A percentile compares a stretch with the other conserved stretches of the same genome.
Conservation (phyloP, 30 jellyfish, hydroid and myxozoan genomes). For the Morbakka virulenta region DNA sequence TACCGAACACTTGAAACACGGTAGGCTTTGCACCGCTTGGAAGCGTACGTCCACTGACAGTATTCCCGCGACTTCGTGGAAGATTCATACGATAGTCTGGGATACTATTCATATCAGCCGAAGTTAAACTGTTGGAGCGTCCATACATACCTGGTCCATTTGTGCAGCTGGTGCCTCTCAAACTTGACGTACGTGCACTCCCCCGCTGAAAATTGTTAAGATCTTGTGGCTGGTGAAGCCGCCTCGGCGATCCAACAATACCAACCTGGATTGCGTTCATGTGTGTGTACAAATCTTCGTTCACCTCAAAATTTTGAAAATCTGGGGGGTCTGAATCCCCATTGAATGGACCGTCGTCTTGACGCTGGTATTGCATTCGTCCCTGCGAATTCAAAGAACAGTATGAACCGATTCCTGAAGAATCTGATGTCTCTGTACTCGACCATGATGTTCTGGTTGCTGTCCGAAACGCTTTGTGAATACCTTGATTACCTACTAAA, state of each 20-base stretch:
- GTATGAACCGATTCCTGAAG: conserved; percentile 98
- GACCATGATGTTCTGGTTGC: conserved; percentile 94
- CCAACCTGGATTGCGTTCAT: conserved; percentile 44
- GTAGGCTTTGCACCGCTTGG: conserved; percentile 67
- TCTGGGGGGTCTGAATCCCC: conserved; percentile 59
- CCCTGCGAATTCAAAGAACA: conserved; percentile 82
- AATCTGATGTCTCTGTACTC: conserved; percentile 86
- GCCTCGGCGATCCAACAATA: conserved; percentile 5
- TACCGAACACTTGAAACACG: conserved; percentile 58
- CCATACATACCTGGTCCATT: conserved; percentile 32
- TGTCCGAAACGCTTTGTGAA: not conserved
- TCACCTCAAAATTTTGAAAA: conserved; percentile 29
- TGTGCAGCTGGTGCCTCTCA: conserved; percentile 79
- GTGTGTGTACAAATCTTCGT: conserved; percentile 47
- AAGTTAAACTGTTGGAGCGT: conserved; percentile 85
- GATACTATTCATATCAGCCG: conserved; percentile 39
- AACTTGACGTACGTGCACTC: conserved; percentile 56
- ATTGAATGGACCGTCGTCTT: conserved; percentile 1
- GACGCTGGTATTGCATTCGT: conserved; percentile 31
- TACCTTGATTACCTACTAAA: not conserved
- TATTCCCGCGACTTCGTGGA: conserved; percentile 73
- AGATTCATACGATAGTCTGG: conserved; percentile 79
- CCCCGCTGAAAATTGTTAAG: conserved; percentile 70
- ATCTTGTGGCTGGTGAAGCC: conserved; percentile 31
- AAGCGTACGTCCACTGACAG: conserved; percentile 44